A percentile compares a stretch with the other conserved stretches of the same genome.
These are phyloP conservation scores for Tetragonisca angustula DNA, from an alignment of 2,888 invertebrate genomes.

Conservation along the genomic window DNA sequence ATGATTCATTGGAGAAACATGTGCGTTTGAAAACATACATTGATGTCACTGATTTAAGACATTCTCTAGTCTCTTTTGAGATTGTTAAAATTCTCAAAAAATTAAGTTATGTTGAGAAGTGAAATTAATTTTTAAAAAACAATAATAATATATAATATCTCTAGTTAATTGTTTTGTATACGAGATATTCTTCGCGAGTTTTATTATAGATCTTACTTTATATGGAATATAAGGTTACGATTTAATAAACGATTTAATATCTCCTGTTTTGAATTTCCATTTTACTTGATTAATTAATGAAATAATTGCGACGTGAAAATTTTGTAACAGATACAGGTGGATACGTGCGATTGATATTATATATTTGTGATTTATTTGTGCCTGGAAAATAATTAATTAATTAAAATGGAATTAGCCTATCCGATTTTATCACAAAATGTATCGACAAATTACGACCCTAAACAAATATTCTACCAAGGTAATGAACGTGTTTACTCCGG, in stretches of 20 bases:
- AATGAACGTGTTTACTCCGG: slow-evolving; percentile 38
- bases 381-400: not conserved
- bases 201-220: no score
- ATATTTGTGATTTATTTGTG: no score
- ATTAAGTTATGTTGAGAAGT: no score
- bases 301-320: not conserved
- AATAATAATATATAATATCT: no score
- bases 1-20: not conserved
- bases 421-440: not conserved
- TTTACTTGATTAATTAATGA: not conserved
- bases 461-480: slow-evolving; percentile 27
- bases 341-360: no score
- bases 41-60: not conserved
- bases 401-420: not conserved
- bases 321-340: not conserved
- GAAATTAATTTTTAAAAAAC: no score
- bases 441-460: slow-evolving; percentile 16
- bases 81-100: no score
- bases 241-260: no score
- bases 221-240: not conserved
- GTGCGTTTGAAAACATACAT: not conserved
- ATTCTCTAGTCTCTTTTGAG: not conserved
- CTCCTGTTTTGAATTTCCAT: not conserved
- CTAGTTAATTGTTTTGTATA: no score
- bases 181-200: not conserved